phyloP scores from a whole-genome alignment of 2,113 vertebrate genomes.

The Colistium nudipinnis region DNA sequence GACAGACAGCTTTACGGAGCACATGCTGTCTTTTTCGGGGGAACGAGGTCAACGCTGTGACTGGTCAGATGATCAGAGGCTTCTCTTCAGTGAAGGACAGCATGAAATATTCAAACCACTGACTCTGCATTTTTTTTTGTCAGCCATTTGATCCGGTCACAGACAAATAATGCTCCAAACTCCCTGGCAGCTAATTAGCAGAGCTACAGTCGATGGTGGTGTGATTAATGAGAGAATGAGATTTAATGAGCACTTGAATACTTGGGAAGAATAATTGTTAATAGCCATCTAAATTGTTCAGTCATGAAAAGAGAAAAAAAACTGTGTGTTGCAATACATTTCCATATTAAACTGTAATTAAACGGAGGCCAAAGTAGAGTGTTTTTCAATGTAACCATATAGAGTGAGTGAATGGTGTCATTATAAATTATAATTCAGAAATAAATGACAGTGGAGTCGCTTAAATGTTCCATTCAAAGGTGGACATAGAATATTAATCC shows the following conservation, averaged over 20 bases:
- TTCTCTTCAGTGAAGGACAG: constrained; percentile 58
- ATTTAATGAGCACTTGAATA: constrained; percentile 36
- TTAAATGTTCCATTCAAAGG: neutral
- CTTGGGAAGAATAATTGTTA: constrained; percentile 15
- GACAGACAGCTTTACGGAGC: constrained; percentile 58
- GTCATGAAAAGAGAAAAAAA: constrained; percentile 12
- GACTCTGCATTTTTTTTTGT: constrained; percentile 38
- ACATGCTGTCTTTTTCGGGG: constrained; percentile 38
- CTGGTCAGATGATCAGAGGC: constrained; percentile 43
- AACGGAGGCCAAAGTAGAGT: neutral
- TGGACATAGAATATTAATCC: neutral
- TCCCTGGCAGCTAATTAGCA: constrained; percentile 44
- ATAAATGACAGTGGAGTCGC: neutral
- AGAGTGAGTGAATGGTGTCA: neutral
- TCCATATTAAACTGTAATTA: constrained; percentile 1
- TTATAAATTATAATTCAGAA: too few relatives aligned
- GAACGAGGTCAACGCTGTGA: constrained; percentile 22
- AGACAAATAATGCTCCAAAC: neutral
- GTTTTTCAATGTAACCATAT: neutral
- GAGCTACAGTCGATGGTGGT: constrained; percentile 9
- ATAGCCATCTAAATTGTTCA: neutral
- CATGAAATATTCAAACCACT: constrained; percentile 73
- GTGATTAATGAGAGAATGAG: constrained; percentile 38
- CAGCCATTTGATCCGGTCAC: constrained; percentile 30
- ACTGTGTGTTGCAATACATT: neutral